A percentile compares a stretch with the other conserved stretches of the same genome.
These are phyloP conservation scores for Aythya baeri DNA, from an alignment of 2,113 vertebrate species.

Conservation along the genomic window DNA sequence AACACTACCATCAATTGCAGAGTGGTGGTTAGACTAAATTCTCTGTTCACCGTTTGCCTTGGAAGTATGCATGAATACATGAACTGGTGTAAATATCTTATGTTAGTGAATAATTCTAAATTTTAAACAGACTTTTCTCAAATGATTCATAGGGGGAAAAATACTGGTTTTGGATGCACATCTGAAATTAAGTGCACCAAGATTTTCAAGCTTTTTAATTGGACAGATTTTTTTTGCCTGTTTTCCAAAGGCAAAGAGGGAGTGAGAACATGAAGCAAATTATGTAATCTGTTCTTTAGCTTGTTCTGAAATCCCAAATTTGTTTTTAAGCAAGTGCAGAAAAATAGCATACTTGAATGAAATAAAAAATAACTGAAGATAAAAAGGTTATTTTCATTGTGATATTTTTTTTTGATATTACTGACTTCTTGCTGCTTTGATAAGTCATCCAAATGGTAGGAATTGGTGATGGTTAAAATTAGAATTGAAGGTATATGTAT, in stretches of 20 bases:
- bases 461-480: background rate
- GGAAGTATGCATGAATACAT: background rate
- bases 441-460: background rate
- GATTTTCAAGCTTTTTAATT: background rate
- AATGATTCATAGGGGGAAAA: background rate
- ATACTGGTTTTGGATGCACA: background rate
- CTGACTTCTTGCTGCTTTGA: background rate
- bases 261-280: background rate
- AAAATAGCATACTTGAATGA: background rate
- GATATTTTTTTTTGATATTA: background rate
- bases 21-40: background rate
- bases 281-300: background rate
- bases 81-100: background rate
- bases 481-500: fast-evolving
- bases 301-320: background rate
- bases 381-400: background rate
- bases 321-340: background rate
- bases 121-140: slow-evolving; percentile 14
- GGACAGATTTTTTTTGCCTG: background rate
- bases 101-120: background rate
- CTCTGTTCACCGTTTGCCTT: background rate
- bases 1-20: background rate
- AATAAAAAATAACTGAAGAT: background rate
- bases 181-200: background rate
- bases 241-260: background rate